Evolutionary conservation across 2,888 invertebrate genomes (phyloP), one percentile per base, ranked within the genome.

Genomic region (Eulithis testata): DNA sequence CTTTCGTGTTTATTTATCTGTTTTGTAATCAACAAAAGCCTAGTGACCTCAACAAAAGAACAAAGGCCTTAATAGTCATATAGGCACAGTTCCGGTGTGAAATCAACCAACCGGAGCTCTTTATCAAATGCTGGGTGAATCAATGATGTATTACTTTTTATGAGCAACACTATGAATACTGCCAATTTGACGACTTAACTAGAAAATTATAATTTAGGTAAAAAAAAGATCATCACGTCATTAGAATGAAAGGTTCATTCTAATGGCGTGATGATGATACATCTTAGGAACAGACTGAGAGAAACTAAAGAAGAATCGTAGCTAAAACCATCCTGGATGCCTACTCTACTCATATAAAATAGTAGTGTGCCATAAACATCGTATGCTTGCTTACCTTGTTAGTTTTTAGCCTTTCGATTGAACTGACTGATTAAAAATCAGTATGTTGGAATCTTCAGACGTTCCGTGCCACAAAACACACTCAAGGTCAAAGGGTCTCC

Each of bases 81-180:
- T 67, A 75, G 71, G 75, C 81, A 75, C 73, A 72, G 72, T 76
- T 81, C 80, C 81, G 80, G 80, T 68, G 74, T 65, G 65, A 62
- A 72, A 66, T 62, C 77, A 76, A 68, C 77, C 76, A 67, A 75
- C 76, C 77, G 75, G 8, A 60, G 59, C 63, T 66, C 55, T 62
- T 65, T 66, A 53, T 56, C 63, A 62, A 73, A 66, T 69, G 68
- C 65, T 66, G 51, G 61, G 44, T 44, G 9, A 60, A 72, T 68
- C 70, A 69, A 73, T 71, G 68, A 69, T 68, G 70, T 70, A 58
- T 65, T 55, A 70, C 63, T 70, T 63, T 56, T 60, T 58, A 63
- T 57, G 37, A 57, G 12, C 54, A 53, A 14, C 27, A 50, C 50
- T 27, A 68, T 53, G 53, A 60, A n/a, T 37, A 50, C 55, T 27